Conservation (phyloP, 2,797 vertebrate genomes). For the Halcyon chelicuti region DNA sequence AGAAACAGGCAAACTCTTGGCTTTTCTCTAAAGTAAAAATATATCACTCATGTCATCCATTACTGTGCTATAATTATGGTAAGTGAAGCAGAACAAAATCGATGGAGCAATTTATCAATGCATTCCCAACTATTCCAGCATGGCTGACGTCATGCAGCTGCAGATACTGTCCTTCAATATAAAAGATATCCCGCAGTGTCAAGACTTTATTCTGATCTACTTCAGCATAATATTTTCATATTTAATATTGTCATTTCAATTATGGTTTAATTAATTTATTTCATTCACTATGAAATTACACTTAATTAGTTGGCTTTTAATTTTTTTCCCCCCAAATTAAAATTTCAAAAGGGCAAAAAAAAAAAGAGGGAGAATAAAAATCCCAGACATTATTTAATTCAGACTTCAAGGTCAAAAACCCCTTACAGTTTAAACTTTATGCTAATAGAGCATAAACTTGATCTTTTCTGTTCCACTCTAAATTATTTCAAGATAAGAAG, state of each 20-base stretch:
- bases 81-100: constrained; percentile 93
- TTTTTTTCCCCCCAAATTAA: constrained; percentile 61
- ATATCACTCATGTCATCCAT: constrained; percentile 91
- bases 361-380: constrained; percentile 59
- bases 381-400: constrained; percentile 62
- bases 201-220: constrained; percentile 79
- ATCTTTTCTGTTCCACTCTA: constrained; percentile 48
- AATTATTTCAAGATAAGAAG: constrained; percentile 61
- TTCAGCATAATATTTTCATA: constrained; percentile 80
- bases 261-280: constrained; percentile 83
- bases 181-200: constrained; percentile 75
- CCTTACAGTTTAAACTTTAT: constrained; percentile 63
- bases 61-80: constrained; percentile 95
- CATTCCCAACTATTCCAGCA: constrained; percentile 84
- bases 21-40: constrained; percentile 86
- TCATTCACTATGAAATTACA: constrained; percentile 73
- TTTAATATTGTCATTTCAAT: constrained; percentile 80
- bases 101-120: constrained; percentile 94
- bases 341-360: constrained; percentile 58
- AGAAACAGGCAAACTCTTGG: constrained; percentile 84
- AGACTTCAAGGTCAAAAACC: constrained; percentile 71
- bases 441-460: constrained; percentile 60
- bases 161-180: constrained; percentile 84
- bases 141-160: constrained; percentile 82
- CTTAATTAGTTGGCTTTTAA: constrained; percentile 72